Evolutionary conservation across 2,113 vertebrate species (phyloP).

Genomic region (Phycodurus eques): DNA sequence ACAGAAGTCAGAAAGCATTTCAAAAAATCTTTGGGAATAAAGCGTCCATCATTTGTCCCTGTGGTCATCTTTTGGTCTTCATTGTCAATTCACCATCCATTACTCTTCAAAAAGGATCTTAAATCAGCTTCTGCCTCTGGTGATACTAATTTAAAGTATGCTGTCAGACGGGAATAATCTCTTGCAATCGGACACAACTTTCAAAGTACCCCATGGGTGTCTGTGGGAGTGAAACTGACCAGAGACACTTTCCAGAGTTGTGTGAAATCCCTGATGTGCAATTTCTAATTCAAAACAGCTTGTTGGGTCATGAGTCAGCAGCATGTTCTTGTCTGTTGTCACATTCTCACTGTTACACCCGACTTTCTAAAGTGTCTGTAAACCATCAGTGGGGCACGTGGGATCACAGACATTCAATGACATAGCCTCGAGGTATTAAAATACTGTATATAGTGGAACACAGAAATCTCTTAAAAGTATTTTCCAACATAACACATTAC

Average conservation of each 20-base stretch:
- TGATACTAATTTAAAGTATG: slow-evolving; percentile 40
- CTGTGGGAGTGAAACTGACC: slow-evolving; percentile 26
- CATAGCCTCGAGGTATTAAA: not conserved
- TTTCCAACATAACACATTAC: not conserved
- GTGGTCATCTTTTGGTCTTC: slow-evolving; percentile 29
- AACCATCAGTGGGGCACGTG: slow-evolving; percentile 17
- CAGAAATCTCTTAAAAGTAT: not conserved
- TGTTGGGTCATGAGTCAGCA: slow-evolving; percentile 26
- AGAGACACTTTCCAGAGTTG: slow-evolving; percentile 33
- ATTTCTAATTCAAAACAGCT: slow-evolving; percentile 34
- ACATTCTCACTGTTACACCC: slow-evolving; percentile 2
- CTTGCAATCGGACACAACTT: slow-evolving; percentile 25
- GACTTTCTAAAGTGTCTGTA: not conserved
- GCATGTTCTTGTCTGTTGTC: slow-evolving; percentile 13
- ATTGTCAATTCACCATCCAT: slow-evolving; percentile 33
- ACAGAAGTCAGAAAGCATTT: not conserved
- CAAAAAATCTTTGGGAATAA: slow-evolving; percentile 23
- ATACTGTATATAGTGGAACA: not conserved
- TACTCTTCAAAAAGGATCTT: slow-evolving; percentile 43
- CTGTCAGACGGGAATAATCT: slow-evolving; percentile 37
- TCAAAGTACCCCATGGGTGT: slow-evolving; percentile 25
- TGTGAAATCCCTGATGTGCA: slow-evolving; percentile 13
- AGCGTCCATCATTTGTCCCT: slow-evolving; percentile 19
- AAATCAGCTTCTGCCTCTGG: slow-evolving; percentile 33
- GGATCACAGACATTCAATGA: slow-evolving; percentile 20